These are phyloP conservation scores for Otus sunia DNA, from an alignment of 2,113 vertebrate species.

Conservation along the genomic window DNA sequence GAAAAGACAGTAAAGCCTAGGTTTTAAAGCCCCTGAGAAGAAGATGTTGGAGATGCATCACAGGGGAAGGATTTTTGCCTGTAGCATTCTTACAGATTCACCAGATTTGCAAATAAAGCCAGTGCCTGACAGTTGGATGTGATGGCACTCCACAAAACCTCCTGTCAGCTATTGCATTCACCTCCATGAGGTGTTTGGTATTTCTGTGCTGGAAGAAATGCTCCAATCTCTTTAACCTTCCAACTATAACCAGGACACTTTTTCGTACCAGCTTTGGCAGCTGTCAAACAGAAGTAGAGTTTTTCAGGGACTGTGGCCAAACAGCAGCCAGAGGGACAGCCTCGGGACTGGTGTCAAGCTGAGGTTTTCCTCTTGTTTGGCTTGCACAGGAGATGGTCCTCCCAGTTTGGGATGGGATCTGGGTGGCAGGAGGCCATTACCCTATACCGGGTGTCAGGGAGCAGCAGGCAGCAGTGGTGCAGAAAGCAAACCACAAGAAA, in stretches of 20 bases:
- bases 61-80: neutral
- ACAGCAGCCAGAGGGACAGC: neutral
- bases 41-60: neutral
- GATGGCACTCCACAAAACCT: neutral
- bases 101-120: neutral
- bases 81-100: neutral
- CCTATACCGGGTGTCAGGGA: neutral
- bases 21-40: neutral
- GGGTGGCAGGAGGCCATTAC: neutral
- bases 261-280: accelerated
- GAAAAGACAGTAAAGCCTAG: neutral
- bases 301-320: neutral
- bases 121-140: accelerated
- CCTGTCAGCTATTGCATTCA: neutral
- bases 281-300: neutral
- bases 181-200: accelerated
- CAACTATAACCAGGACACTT: too few relatives aligned
- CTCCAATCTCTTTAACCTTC: neutral
- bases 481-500: neutral
- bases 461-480: neutral
- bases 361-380: neutral
- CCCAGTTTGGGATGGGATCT: neutral
- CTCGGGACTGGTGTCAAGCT: too few relatives aligned
- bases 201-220: neutral
- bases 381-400: neutral